These are phyloP conservation scores for Himalopsyche japonica DNA, from an alignment of 2,888 invertebrate genomes.

Conservation along the genomic window DNA sequence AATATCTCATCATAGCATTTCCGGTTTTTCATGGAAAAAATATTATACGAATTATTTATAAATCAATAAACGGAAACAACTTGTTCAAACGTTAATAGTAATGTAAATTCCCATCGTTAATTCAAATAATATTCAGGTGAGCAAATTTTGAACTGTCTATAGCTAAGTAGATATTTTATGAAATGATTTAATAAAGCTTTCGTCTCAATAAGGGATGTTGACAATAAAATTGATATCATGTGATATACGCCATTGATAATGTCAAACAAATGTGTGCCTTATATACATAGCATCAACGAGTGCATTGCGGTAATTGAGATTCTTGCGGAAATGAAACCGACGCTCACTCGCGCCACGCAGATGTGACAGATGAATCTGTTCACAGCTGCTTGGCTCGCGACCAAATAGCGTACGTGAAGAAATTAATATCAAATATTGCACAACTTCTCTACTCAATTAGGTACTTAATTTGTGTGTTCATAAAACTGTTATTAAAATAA, in stretches of 20 bases:
- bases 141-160: neutral
- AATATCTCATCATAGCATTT: no score
- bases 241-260: neutral
- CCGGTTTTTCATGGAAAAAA: no score
- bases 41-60: no score
- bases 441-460: no score
- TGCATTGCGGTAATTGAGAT: neutral
- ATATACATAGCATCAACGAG: neutral
- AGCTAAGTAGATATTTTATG: neutral
- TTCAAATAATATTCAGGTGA: no score
- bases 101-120: no score
- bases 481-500: no score
- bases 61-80: no score
- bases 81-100: no score
- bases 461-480: no score
- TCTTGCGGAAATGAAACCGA: neutral
- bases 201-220: slow-evolving; percentile 18
- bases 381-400: slow-evolving; percentile 41
- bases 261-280: neutral
- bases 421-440: neutral
- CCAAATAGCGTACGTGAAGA: slow-evolving; percentile 32
- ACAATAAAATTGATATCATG: neutral
- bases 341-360: slow-evolving; percentile 19
- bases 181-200: slow-evolving; percentile 31
- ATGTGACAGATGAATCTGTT: slow-evolving; percentile 34